phyloP scores from a whole-genome alignment of 2,797 vertebrate species.

The Pygocentrus nattereri region DNA sequence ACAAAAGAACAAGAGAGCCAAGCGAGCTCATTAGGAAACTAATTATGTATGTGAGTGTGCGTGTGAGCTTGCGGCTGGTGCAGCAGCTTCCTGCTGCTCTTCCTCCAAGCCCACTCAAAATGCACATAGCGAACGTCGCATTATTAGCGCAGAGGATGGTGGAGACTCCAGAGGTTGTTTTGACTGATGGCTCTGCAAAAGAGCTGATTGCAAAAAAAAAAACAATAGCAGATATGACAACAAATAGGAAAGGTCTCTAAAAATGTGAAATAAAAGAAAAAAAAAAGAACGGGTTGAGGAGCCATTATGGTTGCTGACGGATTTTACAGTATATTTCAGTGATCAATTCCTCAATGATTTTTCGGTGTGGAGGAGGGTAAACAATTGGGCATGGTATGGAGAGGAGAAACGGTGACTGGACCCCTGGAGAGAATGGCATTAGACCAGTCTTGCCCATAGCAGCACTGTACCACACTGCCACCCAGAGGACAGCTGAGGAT shows the following conservation, averaged over 20 bases:
- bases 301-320: constrained; percentile 42
- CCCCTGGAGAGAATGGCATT: background rate
- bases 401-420: constrained; percentile 9
- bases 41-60: constrained; percentile 3
- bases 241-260: background rate
- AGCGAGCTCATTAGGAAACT: constrained; percentile 42
- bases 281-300: background rate
- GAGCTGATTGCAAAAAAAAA: constrained; percentile 19
- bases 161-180: constrained; percentile 19
- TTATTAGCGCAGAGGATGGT: constrained; percentile 11
- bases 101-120: constrained; percentile 25
- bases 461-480: constrained; percentile 60
- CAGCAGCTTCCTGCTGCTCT: constrained; percentile 10
- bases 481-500: constrained; percentile 39
- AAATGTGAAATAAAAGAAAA: background rate
- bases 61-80: background rate
- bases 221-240: constrained; percentile 9
- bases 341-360: constrained; percentile 54
- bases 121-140: constrained; percentile 29
- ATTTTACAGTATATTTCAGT: constrained; percentile 41
- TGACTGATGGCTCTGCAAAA: constrained; percentile 28
- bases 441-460: background rate
- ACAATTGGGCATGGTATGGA: constrained; percentile 49
- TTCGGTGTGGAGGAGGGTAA: constrained; percentile 44
- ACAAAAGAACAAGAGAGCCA: constrained; percentile 37